These are phyloP conservation scores for Fulmarus glacialis DNA, from an alignment of 2,113 vertebrate genomes.

Conservation along the genomic window DNA sequence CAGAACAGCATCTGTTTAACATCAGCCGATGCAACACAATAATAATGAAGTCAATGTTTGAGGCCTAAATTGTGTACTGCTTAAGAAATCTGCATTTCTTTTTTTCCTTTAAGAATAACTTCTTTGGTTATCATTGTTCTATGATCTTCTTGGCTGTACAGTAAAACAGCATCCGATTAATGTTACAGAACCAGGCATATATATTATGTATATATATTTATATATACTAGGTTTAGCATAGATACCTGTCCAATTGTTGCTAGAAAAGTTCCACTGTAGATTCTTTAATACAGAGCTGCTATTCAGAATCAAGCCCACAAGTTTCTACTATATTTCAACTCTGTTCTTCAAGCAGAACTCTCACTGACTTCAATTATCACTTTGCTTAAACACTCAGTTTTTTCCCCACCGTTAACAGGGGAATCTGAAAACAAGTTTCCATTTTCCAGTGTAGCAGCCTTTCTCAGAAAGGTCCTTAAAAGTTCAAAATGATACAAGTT, in stretches of 20 bases:
- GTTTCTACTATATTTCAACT: background rate
- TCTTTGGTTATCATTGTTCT: conserved; percentile 45
- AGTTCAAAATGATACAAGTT: background rate
- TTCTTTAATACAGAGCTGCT: background rate
- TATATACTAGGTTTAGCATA: conserved; percentile 16
- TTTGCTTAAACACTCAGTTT: background rate
- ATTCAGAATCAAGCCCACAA: background rate
- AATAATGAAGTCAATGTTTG: conserved; percentile 16
- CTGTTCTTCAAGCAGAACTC: background rate
- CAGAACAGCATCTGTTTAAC: conserved; percentile 54
- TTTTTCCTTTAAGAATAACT: conserved; percentile 37
- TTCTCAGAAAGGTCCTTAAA: background rate
- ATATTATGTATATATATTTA: background rate
- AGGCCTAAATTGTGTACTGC: conserved; percentile 33
- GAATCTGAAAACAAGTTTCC: background rate
- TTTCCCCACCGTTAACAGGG: background rate
- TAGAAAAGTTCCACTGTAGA: background rate
- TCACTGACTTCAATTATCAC: background rate
- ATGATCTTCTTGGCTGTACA: conserved; percentile 25
- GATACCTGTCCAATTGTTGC: background rate
- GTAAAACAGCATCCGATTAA: conserved; percentile 42
- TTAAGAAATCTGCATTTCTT: conserved; percentile 52
- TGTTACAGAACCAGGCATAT: conserved; percentile 41
- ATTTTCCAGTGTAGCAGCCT: background rate
- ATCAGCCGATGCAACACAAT: conserved; percentile 58